Base-by-base conservation (phyloP, 1,140 invertebrate genomes). In the Chionoecetes opilio region DNA sequence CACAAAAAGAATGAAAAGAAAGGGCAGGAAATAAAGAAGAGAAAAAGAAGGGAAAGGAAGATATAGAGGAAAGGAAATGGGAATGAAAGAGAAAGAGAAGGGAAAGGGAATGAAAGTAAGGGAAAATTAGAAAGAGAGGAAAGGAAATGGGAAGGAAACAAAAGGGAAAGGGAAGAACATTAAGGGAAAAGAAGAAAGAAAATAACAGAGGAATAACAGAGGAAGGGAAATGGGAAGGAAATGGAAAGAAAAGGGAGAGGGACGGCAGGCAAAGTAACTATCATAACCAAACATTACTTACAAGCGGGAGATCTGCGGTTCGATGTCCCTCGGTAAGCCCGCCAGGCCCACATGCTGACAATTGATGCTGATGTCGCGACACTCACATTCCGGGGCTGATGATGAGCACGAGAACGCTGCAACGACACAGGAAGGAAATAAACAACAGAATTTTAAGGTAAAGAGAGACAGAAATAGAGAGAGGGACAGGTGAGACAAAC, bases 301-400 rank as follows among this genome's bases (percentile, higher is more conserved):
- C 93, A 94, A 94, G 31, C 93, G 29, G 31, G 93, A 94, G 29
- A 94, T 94, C 37, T 94, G 93, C 0, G 86, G 86, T 29, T 94
- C 93, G 29, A 94, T 94, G 17, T 94, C 93, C 8, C 31, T n/a
- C 26, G 93, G 93, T 6, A 94, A 86, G 75, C 32, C 17, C 29
- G 31, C n/a, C 53, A 94, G 46, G 17, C 86, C 93, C 3, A 31
- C 63, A 46, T 31, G 26, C 41, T 89, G 85, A n/a, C 93, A 94
- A 26, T n/a, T 89, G 93, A 94, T 94, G 93, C 86, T 94, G 37
- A 94, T 94, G 93, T 94, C 93, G 29, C 63, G 41, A 37, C 93
- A 94, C 53, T 94, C 63, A 17, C 93, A 94, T 26, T 89, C 31
- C 0, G 93, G 93, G 11, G 93, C 86, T 2, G 93, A 89, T 26